These are phyloP conservation scores for Eupelmus urozonus DNA, from an alignment of 2,888 invertebrate species.

Conservation along the genomic window DNA sequence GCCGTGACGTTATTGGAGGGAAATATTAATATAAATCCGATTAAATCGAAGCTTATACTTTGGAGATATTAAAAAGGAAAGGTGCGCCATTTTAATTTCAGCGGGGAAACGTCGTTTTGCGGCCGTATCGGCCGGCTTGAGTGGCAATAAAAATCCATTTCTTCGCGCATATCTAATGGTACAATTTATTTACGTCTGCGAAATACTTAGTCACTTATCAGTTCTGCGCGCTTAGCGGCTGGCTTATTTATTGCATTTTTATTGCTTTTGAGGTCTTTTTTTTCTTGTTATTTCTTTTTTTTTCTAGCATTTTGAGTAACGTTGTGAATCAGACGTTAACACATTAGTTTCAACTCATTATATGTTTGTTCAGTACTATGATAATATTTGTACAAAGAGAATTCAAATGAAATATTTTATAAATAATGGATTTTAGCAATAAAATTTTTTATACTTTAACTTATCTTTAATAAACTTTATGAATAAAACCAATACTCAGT, in stretches of 20 bases:
- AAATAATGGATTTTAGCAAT: too few relatives aligned
- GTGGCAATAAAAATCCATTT: neutral
- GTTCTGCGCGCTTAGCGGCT: too few relatives aligned
- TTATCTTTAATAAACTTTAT: too few relatives aligned
- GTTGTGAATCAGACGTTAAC: neutral
- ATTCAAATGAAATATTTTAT: too few relatives aligned
- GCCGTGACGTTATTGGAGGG: too few relatives aligned
- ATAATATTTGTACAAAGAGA: too few relatives aligned
- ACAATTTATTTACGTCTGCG: conserved; percentile 12
- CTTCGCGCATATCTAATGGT: neutral
- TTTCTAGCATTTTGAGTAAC: neutral
- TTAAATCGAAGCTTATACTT: conserved; percentile 16
- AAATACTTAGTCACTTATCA: conserved; percentile 14
- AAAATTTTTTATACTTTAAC: too few relatives aligned
- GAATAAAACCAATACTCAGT: too few relatives aligned
- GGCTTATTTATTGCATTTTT: conserved; percentile 5
- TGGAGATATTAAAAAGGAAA: neutral
- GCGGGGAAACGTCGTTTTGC: neutral
- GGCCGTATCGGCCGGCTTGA: neutral
- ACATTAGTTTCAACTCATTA: too few relatives aligned
- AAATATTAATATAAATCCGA: conserved; percentile 34
- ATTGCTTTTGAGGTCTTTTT: too few relatives aligned
- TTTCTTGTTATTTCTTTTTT: too few relatives aligned
- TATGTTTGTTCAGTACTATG: too few relatives aligned
- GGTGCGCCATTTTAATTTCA: conserved; percentile 1